These are phyloP conservation scores for Pachliopta kotzebuea DNA, from an alignment of 2,888 invertebrate species.

Conservation along the genomic window DNA sequence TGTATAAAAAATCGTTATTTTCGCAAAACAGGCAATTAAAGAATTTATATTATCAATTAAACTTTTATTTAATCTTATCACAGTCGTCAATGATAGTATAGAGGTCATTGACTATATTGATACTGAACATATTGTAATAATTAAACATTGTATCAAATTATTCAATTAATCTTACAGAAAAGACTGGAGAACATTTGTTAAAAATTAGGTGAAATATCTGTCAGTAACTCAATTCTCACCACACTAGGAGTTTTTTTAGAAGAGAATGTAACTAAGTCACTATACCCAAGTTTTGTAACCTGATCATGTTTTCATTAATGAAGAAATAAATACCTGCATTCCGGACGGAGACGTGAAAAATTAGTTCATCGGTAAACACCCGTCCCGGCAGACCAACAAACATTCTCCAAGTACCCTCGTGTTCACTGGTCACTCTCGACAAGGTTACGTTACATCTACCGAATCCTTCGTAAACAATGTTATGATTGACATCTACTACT, in stretches of 20 bases:
- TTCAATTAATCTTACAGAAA: not conserved
- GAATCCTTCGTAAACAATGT: slow-evolving; percentile 51
- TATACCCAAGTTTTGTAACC: no score
- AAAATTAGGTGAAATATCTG: no score
- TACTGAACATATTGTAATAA: not conserved
- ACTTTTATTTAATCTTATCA: not conserved
- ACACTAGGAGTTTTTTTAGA: no score
- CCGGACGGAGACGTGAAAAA: slow-evolving; percentile 43
- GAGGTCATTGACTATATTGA: slow-evolving; percentile 1
- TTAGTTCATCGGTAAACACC: slow-evolving; percentile 43
- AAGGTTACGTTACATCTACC: slow-evolving; percentile 54
- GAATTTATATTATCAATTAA: not conserved
- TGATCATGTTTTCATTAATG: no score
- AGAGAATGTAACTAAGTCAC: no score
- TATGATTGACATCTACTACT: slow-evolving; percentile 41
- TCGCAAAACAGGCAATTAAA: no score
- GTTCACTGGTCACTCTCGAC: slow-evolving; percentile 44
- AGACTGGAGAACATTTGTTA: not conserved
- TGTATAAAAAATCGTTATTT: no score
- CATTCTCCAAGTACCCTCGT: slow-evolving; percentile 56
- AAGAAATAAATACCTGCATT: slow-evolving; percentile 41
- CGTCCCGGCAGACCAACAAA: slow-evolving; percentile 45
- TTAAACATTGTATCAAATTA: not conserved
- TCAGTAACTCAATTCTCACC: no score
- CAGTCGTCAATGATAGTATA: not conserved